Conservation (phyloP, 2,888 invertebrate species). For the Plebejus melissa region DNA sequence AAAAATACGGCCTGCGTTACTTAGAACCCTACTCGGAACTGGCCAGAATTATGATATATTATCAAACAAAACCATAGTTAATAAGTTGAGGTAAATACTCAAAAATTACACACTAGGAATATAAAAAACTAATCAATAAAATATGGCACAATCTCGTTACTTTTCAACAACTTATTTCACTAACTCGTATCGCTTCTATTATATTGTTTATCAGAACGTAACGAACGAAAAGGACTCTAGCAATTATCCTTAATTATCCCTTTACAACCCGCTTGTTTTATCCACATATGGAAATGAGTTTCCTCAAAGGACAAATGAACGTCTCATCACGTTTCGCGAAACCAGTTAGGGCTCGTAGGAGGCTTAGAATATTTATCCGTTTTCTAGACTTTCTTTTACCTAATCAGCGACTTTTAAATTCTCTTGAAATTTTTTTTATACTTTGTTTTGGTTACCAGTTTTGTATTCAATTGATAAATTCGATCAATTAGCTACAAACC, state of each 20-base stretch:
- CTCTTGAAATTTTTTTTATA: neutral
- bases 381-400: conserved; percentile 23
- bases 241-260: conserved; percentile 27
- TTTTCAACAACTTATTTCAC: conserved; percentile 6
- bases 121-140: neutral
- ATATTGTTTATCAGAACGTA: conserved; percentile 4
- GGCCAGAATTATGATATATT: too few species aligned
- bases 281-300: conserved; percentile 27
- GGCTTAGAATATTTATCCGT: conserved; percentile 25
- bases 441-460: neutral
- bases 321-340: conserved; percentile 26
- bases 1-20: conserved; percentile 60
- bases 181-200: neutral
- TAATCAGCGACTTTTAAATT: neutral
- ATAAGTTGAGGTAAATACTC: too few species aligned
- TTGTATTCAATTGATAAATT: neutral
- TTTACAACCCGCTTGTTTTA: conserved; percentile 23
- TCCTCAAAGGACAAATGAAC: conserved; percentile 28
- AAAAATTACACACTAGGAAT: too few species aligned
- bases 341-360: conserved; percentile 25
- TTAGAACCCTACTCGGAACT: too few species aligned
- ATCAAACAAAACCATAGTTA: too few species aligned
- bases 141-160: too few species aligned
- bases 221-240: neutral
- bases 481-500: neutral